Evolutionary conservation across 2,113 vertebrate species (phyloP).

Genomic region (Amphiprion percula): DNA sequence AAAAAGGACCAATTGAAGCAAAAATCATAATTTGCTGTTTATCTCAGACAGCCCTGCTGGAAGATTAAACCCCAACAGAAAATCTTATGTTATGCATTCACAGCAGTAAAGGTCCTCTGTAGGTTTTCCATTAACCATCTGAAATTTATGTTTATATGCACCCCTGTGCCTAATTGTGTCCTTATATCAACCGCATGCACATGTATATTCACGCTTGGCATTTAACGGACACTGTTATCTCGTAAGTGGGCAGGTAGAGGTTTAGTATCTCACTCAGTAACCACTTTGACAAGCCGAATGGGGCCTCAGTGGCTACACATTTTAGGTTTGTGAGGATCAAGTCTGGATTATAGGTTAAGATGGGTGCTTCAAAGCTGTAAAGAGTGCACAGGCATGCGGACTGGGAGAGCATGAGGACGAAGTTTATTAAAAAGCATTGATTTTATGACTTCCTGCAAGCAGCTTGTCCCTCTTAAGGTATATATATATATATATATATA

Average conservation of each 20-base stretch:
- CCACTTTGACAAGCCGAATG: constrained; percentile 45
- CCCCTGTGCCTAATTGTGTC: constrained; percentile 37
- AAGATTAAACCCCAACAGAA: constrained; percentile 40
- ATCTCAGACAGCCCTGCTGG: constrained; percentile 16
- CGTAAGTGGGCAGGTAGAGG: constrained; percentile 34
- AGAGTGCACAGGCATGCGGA: constrained; percentile 27
- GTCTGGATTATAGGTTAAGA: constrained; percentile 40
- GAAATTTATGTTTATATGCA: constrained; percentile 27
- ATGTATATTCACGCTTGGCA: constrained; percentile 48
- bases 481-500: too few relatives aligned
- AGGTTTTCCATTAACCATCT: constrained; percentile 23
- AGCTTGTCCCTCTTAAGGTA: constrained; percentile 1
- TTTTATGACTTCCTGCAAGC: constrained; percentile 31
- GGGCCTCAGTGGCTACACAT: constrained; percentile 31
- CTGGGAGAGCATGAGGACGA: constrained; percentile 24
- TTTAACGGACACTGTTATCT: constrained; percentile 48
- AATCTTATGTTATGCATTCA: constrained; percentile 31
- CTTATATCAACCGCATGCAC: constrained; percentile 31
- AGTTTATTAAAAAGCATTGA: constrained; percentile 46
- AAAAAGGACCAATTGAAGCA: constrained; percentile 52
- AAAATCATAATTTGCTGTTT: constrained; percentile 53
- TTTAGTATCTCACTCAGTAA: constrained; percentile 45
- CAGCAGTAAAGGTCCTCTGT: constrained; percentile 25
- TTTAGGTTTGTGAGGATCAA: constrained; percentile 47
- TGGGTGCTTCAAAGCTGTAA: constrained; percentile 6